Percentiles rank a stretch among this genome's conserved stretches.
Evolutionary conservation across 2,113 vertebrate species (phyloP).

Genomic region (Sceloporus undulatus): DNA sequence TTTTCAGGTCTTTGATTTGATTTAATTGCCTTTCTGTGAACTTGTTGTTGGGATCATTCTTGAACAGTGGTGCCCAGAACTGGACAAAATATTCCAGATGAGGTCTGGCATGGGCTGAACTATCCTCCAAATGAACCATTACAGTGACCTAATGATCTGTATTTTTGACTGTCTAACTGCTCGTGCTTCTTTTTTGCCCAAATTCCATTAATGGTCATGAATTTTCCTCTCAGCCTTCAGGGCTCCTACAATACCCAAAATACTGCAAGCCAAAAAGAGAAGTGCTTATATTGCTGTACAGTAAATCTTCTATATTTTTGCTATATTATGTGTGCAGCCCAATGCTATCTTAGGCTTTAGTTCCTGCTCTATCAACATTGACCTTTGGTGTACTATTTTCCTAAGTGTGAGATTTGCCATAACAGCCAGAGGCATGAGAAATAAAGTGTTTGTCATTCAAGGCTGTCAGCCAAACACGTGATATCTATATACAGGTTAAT

Average conservation of each 20-base stretch:
- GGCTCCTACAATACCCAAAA: neutral
- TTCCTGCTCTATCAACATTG: constrained; percentile 14
- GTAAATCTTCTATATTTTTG: constrained; percentile 15
- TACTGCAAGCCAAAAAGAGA: neutral
- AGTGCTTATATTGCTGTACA: neutral
- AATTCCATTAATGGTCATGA: neutral
- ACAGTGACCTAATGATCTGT: neutral
- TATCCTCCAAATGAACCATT: neutral
- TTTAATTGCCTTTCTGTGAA: no score
- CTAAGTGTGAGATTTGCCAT: constrained; percentile 36
- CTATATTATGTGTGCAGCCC: constrained; percentile 1
- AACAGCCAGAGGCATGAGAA: constrained; percentile 15
- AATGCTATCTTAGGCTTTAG: constrained; percentile 10
- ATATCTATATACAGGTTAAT: constrained; percentile 25
- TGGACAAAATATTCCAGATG: no score
- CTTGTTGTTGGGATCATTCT: no score
- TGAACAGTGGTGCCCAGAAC: no score
- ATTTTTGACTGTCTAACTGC: neutral
- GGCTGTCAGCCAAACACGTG: constrained; percentile 11
- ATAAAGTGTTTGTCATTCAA: constrained; percentile 40
- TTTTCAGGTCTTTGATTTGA: no score
- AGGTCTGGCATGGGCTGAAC: neutral
- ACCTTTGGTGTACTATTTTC: constrained; percentile 26
- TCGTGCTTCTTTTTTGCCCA: neutral
- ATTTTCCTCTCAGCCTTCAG: neutral